Evolutionary conservation across 2,888 invertebrate genomes (phyloP).

Genomic region (Lithophane leautieri): DNA sequence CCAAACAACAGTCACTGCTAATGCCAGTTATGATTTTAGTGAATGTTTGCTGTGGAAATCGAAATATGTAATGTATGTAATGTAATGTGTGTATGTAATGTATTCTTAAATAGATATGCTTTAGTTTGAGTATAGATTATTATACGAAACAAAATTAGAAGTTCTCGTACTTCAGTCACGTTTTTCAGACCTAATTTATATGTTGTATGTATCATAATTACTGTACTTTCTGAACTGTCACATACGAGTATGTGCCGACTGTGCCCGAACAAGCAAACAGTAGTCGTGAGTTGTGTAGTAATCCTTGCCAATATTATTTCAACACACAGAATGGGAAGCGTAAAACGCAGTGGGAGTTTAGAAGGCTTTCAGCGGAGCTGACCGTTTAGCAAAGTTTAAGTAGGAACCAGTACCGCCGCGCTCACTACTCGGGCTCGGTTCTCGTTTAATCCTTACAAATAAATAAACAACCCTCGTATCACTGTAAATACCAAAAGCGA

Average conservation of each 20-base stretch:
- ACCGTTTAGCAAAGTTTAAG: slow-evolving; percentile 87
- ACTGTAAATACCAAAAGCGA: slow-evolving; percentile 81
- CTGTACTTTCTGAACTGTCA: slow-evolving; percentile 46
- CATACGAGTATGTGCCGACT: slow-evolving; percentile 47
- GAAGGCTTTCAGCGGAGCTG: slow-evolving; percentile 83
- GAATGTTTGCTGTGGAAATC: slow-evolving; percentile 42
- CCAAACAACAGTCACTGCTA: slow-evolving; percentile 75
- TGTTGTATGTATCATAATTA: slow-evolving; percentile 41
- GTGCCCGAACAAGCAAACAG: slow-evolving; percentile 51
- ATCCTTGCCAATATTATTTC: slow-evolving; percentile 78
- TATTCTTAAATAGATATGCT: not conserved
- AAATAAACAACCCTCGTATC: slow-evolving; percentile 84
- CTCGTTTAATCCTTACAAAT: slow-evolving; percentile 84
- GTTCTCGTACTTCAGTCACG: slow-evolving; percentile 4
- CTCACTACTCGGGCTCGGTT: slow-evolving; percentile 75
- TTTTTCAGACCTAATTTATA: slow-evolving; percentile 30
- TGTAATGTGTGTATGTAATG: too few relatives aligned
- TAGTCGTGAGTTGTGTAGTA: slow-evolving; percentile 63
- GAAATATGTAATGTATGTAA: slow-evolving; percentile 21
- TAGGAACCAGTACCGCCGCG: slow-evolving; percentile 76
- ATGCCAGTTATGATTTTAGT: slow-evolving; percentile 75
- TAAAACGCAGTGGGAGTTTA: slow-evolving; percentile 80
- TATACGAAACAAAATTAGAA: slow-evolving; percentile 1
- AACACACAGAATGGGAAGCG: slow-evolving; percentile 76
- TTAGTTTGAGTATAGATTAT: not conserved